Conservation (phyloP, 1,140 invertebrate genomes). For the Harlomillsia oculata region DNA sequence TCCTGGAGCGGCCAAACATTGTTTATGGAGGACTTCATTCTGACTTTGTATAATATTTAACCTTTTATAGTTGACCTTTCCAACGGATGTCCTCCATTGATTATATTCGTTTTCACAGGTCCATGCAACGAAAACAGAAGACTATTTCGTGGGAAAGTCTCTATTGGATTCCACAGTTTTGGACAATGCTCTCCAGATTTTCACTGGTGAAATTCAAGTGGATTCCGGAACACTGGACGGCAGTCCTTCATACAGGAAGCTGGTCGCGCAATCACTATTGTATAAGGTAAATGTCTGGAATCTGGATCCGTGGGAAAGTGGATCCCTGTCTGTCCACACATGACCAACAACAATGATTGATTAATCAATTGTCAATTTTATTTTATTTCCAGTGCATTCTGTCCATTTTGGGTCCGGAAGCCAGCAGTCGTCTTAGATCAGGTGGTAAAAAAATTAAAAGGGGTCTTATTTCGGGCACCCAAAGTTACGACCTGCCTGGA, state of each 20-base stretch:
- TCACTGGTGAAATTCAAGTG: slow-evolving; percentile 52
- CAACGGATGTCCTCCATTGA: not conserved
- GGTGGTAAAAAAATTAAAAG: slow-evolving; percentile 26
- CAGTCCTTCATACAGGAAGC: slow-evolving; percentile 52
- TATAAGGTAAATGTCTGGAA: slow-evolving; percentile 64
- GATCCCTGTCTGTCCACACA: not conserved
- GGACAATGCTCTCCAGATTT: slow-evolving; percentile 29
- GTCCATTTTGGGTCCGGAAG: not conserved
- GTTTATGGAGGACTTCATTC: slow-evolving; percentile 59
- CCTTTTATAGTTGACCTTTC: not conserved
- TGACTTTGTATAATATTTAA: slow-evolving; percentile 46
- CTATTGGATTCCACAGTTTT: slow-evolving; percentile 20
- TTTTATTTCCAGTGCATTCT: slow-evolving; percentile 3
- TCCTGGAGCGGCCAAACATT: slow-evolving; percentile 47
- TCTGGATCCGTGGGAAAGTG: no score
- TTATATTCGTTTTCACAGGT: slow-evolving; percentile 44
- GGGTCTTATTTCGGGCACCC: slow-evolving; percentile 38
- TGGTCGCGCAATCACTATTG: slow-evolving; percentile 55
- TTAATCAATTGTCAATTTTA: not conserved
- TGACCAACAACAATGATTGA: not conserved
- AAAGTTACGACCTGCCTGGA: slow-evolving; percentile 40
- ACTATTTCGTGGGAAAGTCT: slow-evolving; percentile 50
- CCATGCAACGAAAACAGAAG: slow-evolving; percentile 57
- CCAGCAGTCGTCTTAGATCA: slow-evolving; percentile 2
- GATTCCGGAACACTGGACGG: slow-evolving; percentile 53